These are phyloP conservation scores for Gymnorhina tibicen DNA, from an alignment of 2,113 vertebrate genomes.

Conservation along the genomic window DNA sequence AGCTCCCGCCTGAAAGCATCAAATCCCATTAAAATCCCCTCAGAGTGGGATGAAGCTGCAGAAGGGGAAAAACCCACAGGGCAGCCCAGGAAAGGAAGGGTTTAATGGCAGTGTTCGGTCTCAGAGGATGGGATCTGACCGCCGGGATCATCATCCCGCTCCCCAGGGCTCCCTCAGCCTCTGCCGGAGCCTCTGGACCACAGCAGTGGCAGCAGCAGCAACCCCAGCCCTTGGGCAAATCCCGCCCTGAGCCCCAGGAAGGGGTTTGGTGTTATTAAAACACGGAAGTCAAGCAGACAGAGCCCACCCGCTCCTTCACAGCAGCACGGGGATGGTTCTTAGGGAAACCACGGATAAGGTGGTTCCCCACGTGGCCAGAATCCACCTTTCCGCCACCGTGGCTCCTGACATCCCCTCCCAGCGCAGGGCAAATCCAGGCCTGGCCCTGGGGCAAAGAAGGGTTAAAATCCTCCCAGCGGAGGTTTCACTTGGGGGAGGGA, in stretches of 20 bases:
- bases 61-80: fast-evolving
- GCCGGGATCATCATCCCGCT: neutral
- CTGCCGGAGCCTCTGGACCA: neutral
- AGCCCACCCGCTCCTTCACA: neutral
- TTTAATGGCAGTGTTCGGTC: neutral
- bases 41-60: neutral
- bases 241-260: neutral
- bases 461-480: neutral
- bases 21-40: neutral
- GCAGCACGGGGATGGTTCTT: fast-evolving
- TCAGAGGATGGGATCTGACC: neutral
- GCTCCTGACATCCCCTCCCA: neutral
- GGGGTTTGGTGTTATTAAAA: neutral
- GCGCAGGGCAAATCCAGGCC: neutral
- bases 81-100: neutral
- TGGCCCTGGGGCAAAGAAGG: neutral
- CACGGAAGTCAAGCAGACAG: neutral
- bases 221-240: neutral
- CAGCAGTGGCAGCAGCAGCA: neutral
- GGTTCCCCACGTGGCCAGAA: fast-evolving
- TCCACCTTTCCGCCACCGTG: fast-evolving
- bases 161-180: neutral
- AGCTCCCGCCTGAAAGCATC: neutral
- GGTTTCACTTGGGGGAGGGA: neutral
- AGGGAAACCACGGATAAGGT: fast-evolving